Evolutionary conservation across 2,113 vertebrate species (phyloP).

Genomic region (Isichthys henryi): DNA sequence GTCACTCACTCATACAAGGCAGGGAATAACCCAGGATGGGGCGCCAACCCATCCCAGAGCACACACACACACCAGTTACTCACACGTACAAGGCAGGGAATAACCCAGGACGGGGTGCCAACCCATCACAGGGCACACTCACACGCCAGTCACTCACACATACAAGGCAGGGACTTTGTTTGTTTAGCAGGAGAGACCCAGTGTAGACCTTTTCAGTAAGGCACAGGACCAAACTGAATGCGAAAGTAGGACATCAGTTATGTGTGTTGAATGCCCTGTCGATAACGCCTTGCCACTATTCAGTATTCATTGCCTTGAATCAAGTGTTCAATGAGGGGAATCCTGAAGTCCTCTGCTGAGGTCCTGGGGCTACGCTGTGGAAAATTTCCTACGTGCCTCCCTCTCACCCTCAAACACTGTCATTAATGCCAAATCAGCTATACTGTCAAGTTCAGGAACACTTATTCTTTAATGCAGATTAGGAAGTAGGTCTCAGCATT

Average conservation of each 20-base stretch:
- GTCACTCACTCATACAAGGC: too few relatives aligned
- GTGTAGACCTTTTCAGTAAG: background rate
- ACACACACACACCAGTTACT: background rate
- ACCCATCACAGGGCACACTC: too few relatives aligned
- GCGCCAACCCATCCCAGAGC: too few relatives aligned
- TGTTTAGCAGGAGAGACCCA: background rate
- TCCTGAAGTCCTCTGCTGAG: background rate
- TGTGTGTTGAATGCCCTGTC: background rate
- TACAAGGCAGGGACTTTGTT: too few relatives aligned
- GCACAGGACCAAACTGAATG: background rate
- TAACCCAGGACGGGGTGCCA: too few relatives aligned
- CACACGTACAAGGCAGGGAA: too few relatives aligned
- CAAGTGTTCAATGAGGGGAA: background rate
- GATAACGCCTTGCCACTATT: background rate
- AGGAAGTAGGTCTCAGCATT: constrained; percentile 3
- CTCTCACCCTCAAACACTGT: background rate
- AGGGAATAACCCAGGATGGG: too few relatives aligned
- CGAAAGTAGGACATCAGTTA: background rate
- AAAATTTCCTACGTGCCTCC: background rate
- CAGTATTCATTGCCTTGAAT: background rate
- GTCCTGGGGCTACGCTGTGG: background rate
- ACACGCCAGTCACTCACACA: too few relatives aligned
- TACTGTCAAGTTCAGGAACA: background rate
- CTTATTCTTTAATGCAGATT: constrained; percentile 3
- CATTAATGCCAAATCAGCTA: background rate